Conservation (phyloP, 2,888 invertebrate species). For the Iphiclides podalirius region DNA sequence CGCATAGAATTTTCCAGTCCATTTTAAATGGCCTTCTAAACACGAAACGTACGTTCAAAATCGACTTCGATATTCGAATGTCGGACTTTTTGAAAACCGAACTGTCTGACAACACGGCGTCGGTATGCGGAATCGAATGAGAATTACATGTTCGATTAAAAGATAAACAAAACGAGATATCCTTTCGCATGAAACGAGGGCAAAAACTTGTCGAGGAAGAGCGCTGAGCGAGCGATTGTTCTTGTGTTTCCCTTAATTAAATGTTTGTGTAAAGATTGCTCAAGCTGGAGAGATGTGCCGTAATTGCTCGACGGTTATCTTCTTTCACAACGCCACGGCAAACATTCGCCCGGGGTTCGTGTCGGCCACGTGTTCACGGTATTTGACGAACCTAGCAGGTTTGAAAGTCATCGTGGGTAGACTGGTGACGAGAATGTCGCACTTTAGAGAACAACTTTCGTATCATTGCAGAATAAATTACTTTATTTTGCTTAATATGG, state of each 20-base stretch:
- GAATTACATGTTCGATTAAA: background rate
- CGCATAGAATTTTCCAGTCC: too few relatives aligned
- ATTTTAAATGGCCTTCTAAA: background rate
- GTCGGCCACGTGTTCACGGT: conserved; percentile 10
- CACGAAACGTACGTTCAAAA: too few relatives aligned
- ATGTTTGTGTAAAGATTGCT: conserved; percentile 37
- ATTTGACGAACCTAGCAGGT: too few relatives aligned
- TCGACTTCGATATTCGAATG: background rate
- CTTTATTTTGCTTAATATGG: too few relatives aligned
- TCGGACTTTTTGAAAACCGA: background rate
- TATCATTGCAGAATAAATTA: too few relatives aligned
- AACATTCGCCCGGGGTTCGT: conserved; percentile 32
- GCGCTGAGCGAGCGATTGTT: conserved; percentile 28
- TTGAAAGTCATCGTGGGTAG: conserved; percentile 3
- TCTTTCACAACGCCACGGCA: conserved; percentile 43
- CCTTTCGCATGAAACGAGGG: conserved; percentile 2
- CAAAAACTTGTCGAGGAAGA: conserved; percentile 22
- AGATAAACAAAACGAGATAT: conserved; percentile 1
- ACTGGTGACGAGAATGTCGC: background rate
- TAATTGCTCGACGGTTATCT: conserved; percentile 46
- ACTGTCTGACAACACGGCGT: conserved; percentile 20
- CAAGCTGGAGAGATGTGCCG: conserved; percentile 47
- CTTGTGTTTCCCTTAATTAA: conserved; percentile 35
- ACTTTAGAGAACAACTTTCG: too few relatives aligned
- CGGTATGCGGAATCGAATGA: conserved; percentile 19